Conservation (phyloP, 2,888 invertebrate species). For the Pecten maximus region DNA sequence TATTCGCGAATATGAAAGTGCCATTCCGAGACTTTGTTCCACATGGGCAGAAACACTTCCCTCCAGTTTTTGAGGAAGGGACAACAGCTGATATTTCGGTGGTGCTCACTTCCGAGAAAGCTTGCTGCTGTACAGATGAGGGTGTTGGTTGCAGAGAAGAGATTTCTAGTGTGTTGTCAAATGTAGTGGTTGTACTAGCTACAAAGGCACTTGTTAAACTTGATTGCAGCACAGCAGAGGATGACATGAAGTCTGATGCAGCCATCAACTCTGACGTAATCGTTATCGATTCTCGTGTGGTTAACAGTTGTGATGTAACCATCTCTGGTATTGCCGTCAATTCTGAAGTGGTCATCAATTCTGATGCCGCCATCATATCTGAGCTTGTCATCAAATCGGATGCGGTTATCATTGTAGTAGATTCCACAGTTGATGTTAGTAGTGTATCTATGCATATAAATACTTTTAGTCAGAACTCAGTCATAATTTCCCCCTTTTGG, state of each 20-base stretch:
- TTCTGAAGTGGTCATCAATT: too few relatives aligned
- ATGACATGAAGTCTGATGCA: background rate
- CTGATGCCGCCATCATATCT: too few relatives aligned
- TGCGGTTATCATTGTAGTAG: background rate
- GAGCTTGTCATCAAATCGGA: too few relatives aligned
- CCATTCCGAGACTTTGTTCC: background rate
- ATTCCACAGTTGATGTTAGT: too few relatives aligned
- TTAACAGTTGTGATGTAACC: too few relatives aligned
- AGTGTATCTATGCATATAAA: too few relatives aligned
- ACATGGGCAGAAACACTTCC: background rate
- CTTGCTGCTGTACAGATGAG: background rate
- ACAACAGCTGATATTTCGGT: background rate
- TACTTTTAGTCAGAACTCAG: too few relatives aligned
- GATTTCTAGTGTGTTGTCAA: background rate
- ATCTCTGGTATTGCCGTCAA: too few relatives aligned
- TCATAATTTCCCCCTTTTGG: too few relatives aligned
- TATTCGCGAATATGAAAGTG: background rate
- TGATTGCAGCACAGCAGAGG: background rate
- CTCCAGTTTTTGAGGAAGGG: background rate
- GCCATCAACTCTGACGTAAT: too few relatives aligned
- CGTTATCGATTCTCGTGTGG: too few relatives aligned
- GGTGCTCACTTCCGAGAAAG: background rate
- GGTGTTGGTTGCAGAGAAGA: background rate
- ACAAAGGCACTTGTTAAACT: background rate
- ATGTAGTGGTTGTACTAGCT: background rate